These are phyloP conservation scores for Hemicentrotus pulcherrimus DNA, from an alignment of 35 echinoderm and acorn worm species.

Conservation along the genomic window DNA sequence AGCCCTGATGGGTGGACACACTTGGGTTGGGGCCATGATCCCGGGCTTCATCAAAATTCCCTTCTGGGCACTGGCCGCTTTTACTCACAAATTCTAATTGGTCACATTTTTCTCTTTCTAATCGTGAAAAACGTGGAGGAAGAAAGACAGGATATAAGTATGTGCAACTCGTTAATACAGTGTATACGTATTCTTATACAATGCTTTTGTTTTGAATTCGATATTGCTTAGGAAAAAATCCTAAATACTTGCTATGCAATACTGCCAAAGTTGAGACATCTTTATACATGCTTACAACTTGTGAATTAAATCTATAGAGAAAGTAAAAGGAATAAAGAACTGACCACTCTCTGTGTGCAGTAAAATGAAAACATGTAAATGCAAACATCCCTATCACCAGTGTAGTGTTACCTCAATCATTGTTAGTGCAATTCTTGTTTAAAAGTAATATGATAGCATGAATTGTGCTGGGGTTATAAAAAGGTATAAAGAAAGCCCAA, in stretches of 20 bases:
- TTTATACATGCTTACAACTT: not conserved
- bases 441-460: not conserved
- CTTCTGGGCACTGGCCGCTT: slow-evolving; percentile 39
- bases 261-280: not conserved
- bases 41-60: slow-evolving; percentile 68
- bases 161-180: not conserved
- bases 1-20: slow-evolving; percentile 25
- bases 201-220: not conserved
- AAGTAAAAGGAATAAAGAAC: not conserved
- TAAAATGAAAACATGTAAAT: not conserved
- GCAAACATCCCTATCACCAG: not conserved
- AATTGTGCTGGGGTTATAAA: not conserved
- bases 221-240: not conserved
- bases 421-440: not conserved
- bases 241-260: not conserved
- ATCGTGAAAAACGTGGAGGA: not conserved
- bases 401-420: not conserved
- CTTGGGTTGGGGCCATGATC: slow-evolving; percentile 58
- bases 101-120: not conserved
- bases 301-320: not conserved
- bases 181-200: not conserved
- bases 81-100: slow-evolving; percentile 55
- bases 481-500: no score
- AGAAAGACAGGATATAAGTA: not conserved
- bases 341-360: not conserved